Evolutionary conservation across 2,888 invertebrate species (phyloP), one percentile per base, ranked within the genome.

Genomic region (Carabus problematicus): DNA sequence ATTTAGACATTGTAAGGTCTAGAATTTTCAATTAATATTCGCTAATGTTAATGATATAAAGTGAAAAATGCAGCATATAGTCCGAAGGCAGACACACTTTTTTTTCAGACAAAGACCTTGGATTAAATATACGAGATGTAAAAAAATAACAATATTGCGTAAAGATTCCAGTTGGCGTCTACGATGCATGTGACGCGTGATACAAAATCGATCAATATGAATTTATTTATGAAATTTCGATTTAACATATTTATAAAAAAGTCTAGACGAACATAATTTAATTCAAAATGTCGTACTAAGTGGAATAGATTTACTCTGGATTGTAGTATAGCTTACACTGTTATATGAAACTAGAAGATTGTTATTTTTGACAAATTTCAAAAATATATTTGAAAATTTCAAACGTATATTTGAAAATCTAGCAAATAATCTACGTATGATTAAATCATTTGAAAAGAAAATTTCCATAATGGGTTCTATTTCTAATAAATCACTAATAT

Each of bases 211-310:
- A 67, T 60, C 52, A 14, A 43, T 59, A 49, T 58, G 52, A 58
- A 67, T 67, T 54, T 67, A 67, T 67, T 67, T 59, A 67, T 67
- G 67, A 59, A 60, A 60, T 60, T 60, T 67, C 52, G 43, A 55
- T 83, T 67, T 19, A 81, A 59, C 39, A 84, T 72, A 74, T 74
- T 73, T 74, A 74, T 74, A 70, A 70, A 69, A 71, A 71, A 67
- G 73, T 74, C 73, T 74, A 74, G 73, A 74, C 73, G 60, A 55
- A 49, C 56, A 63, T 72, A 71, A 71, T 72, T 60, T 19, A 9
- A 67, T 67, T 49, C 67, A 67, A 60, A 67, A 59, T 66, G 55
- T 14, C 45, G 12, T 12, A 16, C 40, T 66, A 66, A 66, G 59
- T 47, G 29, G 67, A 67, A 60, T 60, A 41, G 52, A 47, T 61